Conservation (phyloP, 2,888 invertebrate genomes). For the Hartigia nigra region DNA sequence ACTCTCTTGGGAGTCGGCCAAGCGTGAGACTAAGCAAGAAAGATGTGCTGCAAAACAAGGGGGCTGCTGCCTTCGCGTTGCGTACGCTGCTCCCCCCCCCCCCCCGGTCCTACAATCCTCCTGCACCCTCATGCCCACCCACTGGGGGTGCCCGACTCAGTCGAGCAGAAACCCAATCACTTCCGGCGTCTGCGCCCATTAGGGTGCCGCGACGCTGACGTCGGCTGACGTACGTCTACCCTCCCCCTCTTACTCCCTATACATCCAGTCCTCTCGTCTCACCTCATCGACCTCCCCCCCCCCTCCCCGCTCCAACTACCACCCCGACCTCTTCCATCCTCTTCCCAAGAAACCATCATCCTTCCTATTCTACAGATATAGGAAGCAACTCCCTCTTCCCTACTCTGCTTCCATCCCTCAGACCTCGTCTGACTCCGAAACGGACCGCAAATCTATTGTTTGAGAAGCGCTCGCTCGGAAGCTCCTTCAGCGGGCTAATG, state of each 20-base stretch:
- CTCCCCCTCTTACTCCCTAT: constrained; percentile 25
- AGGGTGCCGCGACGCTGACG: constrained; percentile 68
- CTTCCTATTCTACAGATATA: constrained; percentile 29
- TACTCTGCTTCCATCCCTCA: constrained; percentile 26
- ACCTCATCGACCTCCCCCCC: constrained; percentile 7
- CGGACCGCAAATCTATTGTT: constrained; percentile 63
- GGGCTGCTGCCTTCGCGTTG: constrained; percentile 23
- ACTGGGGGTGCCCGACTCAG: constrained; percentile 63
- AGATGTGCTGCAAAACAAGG: constrained; percentile 62
- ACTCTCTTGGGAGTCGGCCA: constrained; percentile 55
- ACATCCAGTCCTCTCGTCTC: constrained; percentile 15
- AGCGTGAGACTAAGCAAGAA: constrained; percentile 63
- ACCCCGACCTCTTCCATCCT: constrained; percentile 18
- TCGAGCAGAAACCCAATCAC: constrained; percentile 71
- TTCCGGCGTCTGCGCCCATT: constrained; percentile 72
- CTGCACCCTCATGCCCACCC: constrained; percentile 37
- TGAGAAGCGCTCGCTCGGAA: constrained; percentile 57
- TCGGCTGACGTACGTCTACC: constrained; percentile 62
- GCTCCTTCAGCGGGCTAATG: constrained; percentile 53
- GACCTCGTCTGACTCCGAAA: constrained; percentile 45
- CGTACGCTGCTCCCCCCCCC: constrained; percentile 22
- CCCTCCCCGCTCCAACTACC: constrained; percentile 18
- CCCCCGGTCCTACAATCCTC: constrained; percentile 29
- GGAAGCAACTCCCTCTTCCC: constrained; percentile 26
- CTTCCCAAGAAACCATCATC: constrained; percentile 14